Base-by-base conservation (phyloP, 2,113 vertebrate species). In the Vireo altiloquus region DNA sequence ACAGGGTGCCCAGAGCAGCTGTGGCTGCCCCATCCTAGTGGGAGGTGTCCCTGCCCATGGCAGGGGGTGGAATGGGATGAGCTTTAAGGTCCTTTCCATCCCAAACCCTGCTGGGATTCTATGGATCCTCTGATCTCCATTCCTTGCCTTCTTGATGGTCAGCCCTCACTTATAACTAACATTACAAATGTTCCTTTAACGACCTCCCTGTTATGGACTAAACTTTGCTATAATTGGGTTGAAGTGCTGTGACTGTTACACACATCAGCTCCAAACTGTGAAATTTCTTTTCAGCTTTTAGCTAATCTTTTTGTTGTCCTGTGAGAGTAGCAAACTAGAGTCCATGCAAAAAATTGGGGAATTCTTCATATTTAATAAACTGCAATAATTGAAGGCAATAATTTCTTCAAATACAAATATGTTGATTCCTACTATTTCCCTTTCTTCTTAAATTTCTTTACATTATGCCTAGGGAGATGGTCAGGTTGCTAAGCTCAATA, bases 271-370 rank as follows among this genome's bases (percentile, higher is more conserved):
- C 40, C 90, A 87, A 94, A 77, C 14, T 23, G 31, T 33, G 75
- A 90, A 22, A 79, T 89, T 84, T 83, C 35, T 37, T 65, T 83
- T 59, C 68, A 87, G 27, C 80, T 76, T 83, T 92, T 42, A 86
- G 56, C 27, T 50, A 47, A 78, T 8, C 5, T 59, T 63, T 60
- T 35, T 50, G 7, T 24, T 82, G 33, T 56, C 24, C 0, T 39
- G 7, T 75, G 37, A 74, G 49, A 64, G 76, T 1, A 68, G 16
- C 37, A 49, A 82, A 42, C 15, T 21, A 25, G 8, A 46, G 14
- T 18, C 37, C 18, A 22, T 18, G 15, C 15, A 31, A 56, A 80
- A 77, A 87, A 49, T 6, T 30, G 2, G 6, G 6, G 65, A 30
- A 88, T 59, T 33, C 27, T 65, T 4, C 50, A 40, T 61, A 66